These are phyloP conservation scores for Sphaerodactylus townsendi DNA, from an alignment of 2,113 vertebrate genomes.

Conservation along the genomic window DNA sequence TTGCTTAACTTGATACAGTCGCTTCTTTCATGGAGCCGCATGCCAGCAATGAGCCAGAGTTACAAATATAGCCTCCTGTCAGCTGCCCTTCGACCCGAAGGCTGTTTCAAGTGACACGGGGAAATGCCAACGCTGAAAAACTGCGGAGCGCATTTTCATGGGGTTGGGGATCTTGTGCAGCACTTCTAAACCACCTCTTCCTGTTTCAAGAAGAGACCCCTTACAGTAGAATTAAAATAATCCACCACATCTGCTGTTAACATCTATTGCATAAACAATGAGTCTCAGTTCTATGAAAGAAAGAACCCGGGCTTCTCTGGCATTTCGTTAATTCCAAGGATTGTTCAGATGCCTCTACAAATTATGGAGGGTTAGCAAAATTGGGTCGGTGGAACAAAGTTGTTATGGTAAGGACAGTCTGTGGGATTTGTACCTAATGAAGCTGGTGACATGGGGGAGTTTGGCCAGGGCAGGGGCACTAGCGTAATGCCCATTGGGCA, in stretches of 20 bases:
- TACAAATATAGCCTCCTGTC: conserved; percentile 83
- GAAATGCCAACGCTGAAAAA: conserved; percentile 57
- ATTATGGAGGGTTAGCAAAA: not conserved
- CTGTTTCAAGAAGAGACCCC: conserved; percentile 5
- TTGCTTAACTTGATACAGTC: conserved; percentile 64
- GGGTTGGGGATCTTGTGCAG: conserved; percentile 44
- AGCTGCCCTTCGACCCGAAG: conserved; percentile 47
- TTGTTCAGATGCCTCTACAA: not conserved
- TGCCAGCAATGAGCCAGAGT: conserved; percentile 62
- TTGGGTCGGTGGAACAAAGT: not conserved
- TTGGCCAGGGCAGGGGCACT: no score
- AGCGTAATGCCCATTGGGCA: no score
- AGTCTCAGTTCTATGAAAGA: no score
- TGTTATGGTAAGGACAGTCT: not conserved
- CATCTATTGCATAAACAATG: no score
- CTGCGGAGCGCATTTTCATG: conserved; percentile 2
- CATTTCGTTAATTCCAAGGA: not conserved
- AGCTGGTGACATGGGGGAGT: no score
- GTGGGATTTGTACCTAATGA: not conserved
- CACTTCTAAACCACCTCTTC: not conserved
- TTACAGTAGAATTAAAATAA: not conserved
- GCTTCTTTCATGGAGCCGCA: conserved; percentile 61
- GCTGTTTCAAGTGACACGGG: conserved; percentile 68
- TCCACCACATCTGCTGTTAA: no score
- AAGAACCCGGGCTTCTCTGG: no score